phyloP scores from a whole-genome alignment of 2,888 invertebrate species.

The Thera obeliscata region DNA sequence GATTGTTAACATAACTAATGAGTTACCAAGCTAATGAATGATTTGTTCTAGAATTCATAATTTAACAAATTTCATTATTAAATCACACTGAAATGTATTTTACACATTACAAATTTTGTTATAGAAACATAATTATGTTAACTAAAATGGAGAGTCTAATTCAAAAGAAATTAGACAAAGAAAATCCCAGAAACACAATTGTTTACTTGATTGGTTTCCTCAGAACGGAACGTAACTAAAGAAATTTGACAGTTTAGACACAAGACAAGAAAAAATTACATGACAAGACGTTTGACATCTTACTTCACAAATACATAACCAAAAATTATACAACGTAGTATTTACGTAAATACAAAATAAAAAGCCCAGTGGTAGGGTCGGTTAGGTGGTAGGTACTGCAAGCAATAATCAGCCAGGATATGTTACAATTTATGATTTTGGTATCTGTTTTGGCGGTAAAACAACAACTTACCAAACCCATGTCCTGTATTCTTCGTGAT shows the following conservation, averaged over 20 bases:
- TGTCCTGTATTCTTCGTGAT: constrained; percentile 88
- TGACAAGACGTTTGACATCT: constrained; percentile 45
- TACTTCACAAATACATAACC: constrained; percentile 55
- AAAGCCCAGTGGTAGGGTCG: neutral
- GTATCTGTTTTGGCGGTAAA: constrained; percentile 63
- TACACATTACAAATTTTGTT: no score
- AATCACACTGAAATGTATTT: no score
- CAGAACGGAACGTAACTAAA: constrained; percentile 57
- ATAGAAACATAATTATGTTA: no score
- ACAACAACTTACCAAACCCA: constrained; percentile 87
- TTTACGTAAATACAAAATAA: constrained; percentile 1
- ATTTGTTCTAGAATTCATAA: no score
- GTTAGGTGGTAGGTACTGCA: neutral
- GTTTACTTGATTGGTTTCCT: neutral
- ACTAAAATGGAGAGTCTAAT: no score
- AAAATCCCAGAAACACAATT: neutral
- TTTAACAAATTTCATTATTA: no score
- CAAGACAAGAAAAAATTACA: neutral
- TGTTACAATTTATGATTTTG: neutral
- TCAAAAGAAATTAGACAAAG: no score
- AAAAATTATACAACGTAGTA: constrained; percentile 43
- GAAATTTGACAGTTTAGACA: constrained; percentile 27
- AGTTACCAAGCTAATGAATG: no score
- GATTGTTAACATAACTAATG: constrained; percentile 34
- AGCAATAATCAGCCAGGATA: neutral